Conservation (phyloP, 1,140 invertebrate genomes). For the Hypsibius dujardini region DNA sequence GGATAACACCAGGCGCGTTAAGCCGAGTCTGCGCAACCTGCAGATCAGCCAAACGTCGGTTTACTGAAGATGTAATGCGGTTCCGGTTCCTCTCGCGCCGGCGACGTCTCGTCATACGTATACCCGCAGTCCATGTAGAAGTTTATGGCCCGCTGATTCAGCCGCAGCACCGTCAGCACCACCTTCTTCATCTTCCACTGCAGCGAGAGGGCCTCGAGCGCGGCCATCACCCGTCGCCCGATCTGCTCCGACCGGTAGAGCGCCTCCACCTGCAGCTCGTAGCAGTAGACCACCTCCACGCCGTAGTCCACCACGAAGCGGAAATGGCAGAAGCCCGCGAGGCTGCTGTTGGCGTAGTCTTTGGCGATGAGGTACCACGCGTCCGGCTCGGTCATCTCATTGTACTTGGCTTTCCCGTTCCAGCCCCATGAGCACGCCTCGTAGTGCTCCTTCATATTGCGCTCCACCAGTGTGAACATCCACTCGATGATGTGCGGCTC, state of each 20-base stretch:
- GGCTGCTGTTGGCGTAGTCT: conserved; percentile 33
- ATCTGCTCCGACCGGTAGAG: conserved; percentile 48
- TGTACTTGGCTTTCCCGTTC: conserved; percentile 43
- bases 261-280: conserved; percentile 59
- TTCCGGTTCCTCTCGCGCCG: conserved; percentile 3
- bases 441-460: conserved; percentile 31
- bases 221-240: conserved; percentile 58
- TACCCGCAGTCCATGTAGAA: conserved; percentile 57
- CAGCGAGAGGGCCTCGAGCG: conserved; percentile 52
- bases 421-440: conserved; percentile 51
- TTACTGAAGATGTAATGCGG: conserved; percentile 13
- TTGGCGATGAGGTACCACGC: conserved; percentile 46
- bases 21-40: too few species aligned
- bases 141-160: conserved; percentile 45
- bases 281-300: conserved; percentile 59
- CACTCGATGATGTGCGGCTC: conserved; percentile 12
- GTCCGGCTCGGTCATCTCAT: conserved; percentile 45
- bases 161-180: conserved; percentile 58
- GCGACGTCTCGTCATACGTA: conserved; percentile 10
- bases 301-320: conserved; percentile 61
- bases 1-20: too few species aligned
- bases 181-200: conserved; percentile 51
- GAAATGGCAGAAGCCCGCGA: conserved; percentile 54
- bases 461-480: conserved; percentile 2
- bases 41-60: conserved; percentile 10